These are phyloP conservation scores for Indri indri DNA, from an alignment of 2,113 vertebrate species.

Conservation along the genomic window DNA sequence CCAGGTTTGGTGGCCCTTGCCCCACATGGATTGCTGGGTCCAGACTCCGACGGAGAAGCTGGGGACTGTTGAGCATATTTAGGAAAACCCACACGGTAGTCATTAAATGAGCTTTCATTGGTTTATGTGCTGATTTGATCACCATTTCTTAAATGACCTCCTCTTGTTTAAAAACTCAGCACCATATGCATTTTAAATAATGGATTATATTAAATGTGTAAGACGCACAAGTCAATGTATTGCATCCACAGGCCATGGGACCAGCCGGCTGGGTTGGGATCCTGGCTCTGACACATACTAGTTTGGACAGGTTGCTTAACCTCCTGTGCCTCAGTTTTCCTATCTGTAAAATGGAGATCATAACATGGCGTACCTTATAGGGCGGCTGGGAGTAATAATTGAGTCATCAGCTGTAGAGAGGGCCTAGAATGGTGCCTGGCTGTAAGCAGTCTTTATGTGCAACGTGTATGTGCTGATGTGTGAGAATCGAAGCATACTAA, in stretches of 20 bases:
- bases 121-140: background rate
- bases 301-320: background rate
- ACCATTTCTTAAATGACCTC: background rate
- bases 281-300: background rate
- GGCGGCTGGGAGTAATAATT: accelerated
- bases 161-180: background rate
- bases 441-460: accelerated
- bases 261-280: background rate
- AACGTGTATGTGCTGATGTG: accelerated
- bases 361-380: accelerated
- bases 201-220: background rate
- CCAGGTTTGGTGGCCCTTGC: accelerated
- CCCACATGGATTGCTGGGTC: background rate
- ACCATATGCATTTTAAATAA: background rate
- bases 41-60: background rate
- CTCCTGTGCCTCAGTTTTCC: background rate
- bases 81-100: background rate
- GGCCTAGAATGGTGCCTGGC: background rate
- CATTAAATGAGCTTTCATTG: background rate
- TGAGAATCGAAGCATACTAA: background rate
- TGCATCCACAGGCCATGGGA: background rate
- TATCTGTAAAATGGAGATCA: background rate
- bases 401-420: background rate
- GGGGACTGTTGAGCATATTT: background rate
- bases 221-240: background rate